Base-by-base conservation (phyloP, 2,888 invertebrate genomes). In the Gymnoscelis rufifasciata region DNA sequence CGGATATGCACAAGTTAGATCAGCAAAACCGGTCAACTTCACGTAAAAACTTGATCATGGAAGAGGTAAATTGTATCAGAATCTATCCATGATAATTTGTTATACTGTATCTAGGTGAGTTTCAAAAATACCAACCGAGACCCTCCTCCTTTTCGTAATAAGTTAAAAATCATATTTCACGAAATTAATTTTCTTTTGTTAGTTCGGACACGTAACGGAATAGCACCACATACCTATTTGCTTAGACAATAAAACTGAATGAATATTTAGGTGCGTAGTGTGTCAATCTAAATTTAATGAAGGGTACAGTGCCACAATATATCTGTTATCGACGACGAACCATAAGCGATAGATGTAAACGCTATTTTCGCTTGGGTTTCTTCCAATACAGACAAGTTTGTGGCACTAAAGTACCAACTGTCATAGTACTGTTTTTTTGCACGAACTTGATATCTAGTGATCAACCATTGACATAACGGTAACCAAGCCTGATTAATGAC, bases 381-480 rank as follows among this genome's bases (percentile, higher is more conserved):
- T 2, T 3, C 19, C 3, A 2, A 19, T 5, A 19, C 19, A 19
- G 19, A 19, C 19, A 19, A 19, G 19, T 19, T 19, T 19, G 19
- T 19, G 19, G 19, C 19, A 19, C 19, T 19, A 19, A 19, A 19
- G 19, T 19, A 19, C 19, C 19, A 19, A 19, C 19, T 19, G 19
- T 19, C 19, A 19, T 19, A 5, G 19, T 19, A 19, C 19, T 19
- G 19, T 19, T 19, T 53, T 56, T 33, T 33, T 33, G n/a, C n/a
- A 53, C 51, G 53, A 47, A 45, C 53, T 40, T 57, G 60, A 62
- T 65, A 35, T 35, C 35, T 35, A 62, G 51, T 56, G 52, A 66
- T 69, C 62, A 57, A 54, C 51, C 57, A 60, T 63, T 64, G 66
- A 70, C 62, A 69, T 81, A 82, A 79, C 82, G 82, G 81, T 59